Percentiles rank a stretch among this genome's conserved stretches.
Evolutionary conservation across 2,888 invertebrate genomes (phyloP).

Genomic region (Muscina levida): DNA sequence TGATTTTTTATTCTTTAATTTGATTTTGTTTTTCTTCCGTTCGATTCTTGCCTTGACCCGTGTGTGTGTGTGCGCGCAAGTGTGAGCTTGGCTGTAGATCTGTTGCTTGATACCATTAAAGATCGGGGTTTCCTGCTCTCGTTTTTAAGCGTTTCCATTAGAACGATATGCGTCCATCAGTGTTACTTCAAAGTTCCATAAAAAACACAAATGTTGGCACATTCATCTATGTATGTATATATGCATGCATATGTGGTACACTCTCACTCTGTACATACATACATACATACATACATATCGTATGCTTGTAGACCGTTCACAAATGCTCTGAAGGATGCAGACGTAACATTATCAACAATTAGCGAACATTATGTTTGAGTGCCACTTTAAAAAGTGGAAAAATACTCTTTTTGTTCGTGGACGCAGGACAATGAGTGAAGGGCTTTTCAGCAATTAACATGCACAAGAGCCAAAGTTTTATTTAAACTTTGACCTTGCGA

Average conservation of each 20-base stretch:
- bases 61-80: background rate
- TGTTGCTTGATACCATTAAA: background rate
- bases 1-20: slow-evolving; percentile 35
- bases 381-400: slow-evolving; percentile 46
- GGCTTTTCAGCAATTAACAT: slow-evolving; percentile 64
- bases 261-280: background rate
- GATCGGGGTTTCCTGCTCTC: background rate
- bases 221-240: background rate
- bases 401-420: slow-evolving; percentile 18
- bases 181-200: too few relatives aligned
- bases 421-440: slow-evolving; percentile 18
- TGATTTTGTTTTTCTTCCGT: slow-evolving; percentile 56
- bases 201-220: background rate
- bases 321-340: slow-evolving; percentile 48
- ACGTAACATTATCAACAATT: slow-evolving; percentile 62
- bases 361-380: slow-evolving; percentile 61
- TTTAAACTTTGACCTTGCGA: slow-evolving; percentile 76
- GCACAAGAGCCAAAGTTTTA: slow-evolving; percentile 43
- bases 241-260: background rate
- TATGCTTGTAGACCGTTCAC: background rate
- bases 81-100: background rate
- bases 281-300: background rate
- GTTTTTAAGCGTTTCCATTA: background rate
- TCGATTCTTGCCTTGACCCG: background rate
- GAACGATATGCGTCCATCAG: too few relatives aligned